A percentile compares a stretch with the other conserved stretches of the same genome.
phyloP scores from a whole-genome alignment of 92 coral and sea anemone genomes.

The Siderastrea radians region DNA sequence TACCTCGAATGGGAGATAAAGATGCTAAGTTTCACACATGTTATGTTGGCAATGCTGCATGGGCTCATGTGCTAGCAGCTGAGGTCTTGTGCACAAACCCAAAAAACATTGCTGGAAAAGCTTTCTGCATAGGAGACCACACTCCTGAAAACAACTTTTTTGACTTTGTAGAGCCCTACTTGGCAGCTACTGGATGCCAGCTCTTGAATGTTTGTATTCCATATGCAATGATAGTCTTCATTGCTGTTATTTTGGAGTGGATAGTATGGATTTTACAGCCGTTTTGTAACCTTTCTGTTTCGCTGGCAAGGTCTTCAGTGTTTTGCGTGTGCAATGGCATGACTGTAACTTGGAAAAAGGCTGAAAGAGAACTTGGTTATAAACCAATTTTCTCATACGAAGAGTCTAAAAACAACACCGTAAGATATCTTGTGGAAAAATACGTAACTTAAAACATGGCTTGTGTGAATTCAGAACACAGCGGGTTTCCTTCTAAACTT shows the following conservation, averaged over 20 bases:
- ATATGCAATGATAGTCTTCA: not conserved
- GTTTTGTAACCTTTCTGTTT: slow-evolving; percentile 4
- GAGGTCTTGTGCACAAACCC: slow-evolving; percentile 13
- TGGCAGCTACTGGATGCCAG: slow-evolving; percentile 38
- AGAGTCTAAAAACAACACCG: slow-evolving; percentile 32
- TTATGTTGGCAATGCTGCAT: slow-evolving; percentile 44
- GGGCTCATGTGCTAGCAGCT: slow-evolving; percentile 47
- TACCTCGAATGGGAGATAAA: slow-evolving; percentile 13
- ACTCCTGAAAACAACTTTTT: slow-evolving; percentile 13
- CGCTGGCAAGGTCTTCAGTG: not conserved
- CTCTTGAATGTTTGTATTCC: slow-evolving; percentile 15
- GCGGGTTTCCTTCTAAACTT: too few species aligned
- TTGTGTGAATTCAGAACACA: too few species aligned
- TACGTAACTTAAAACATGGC: slow-evolving; percentile 2
- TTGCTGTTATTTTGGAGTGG: slow-evolving; percentile 36
- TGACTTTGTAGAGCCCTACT: slow-evolving; percentile 19
- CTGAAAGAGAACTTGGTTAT: slow-evolving; percentile 31
- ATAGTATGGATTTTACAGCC: slow-evolving; percentile 23
- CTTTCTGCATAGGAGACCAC: slow-evolving; percentile 34
- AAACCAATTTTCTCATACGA: slow-evolving; percentile 28
- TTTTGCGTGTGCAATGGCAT: slow-evolving; percentile 8
- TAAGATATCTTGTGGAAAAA: slow-evolving; percentile 16
- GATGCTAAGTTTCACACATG: slow-evolving; percentile 4
- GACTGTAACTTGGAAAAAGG: slow-evolving; percentile 26
- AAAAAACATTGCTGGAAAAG: slow-evolving; percentile 25